Percentiles rank a stretch among this genome's conserved stretches.
Evolutionary conservation across 2,888 invertebrate genomes (phyloP).

Genomic region (Cremastinae sp.): DNA sequence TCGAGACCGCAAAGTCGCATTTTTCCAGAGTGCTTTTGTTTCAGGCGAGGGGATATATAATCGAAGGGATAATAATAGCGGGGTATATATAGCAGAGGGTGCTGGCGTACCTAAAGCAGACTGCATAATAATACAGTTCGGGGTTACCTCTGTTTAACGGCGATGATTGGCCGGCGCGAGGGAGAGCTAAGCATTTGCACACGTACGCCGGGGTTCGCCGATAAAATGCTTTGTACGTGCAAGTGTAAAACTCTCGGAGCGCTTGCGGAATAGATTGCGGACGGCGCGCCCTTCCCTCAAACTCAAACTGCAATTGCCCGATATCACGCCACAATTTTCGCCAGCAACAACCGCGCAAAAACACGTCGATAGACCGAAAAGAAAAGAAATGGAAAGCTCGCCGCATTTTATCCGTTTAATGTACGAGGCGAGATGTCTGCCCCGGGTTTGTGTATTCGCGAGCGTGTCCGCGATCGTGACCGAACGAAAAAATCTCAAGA

Average conservation of each 20-base stretch:
- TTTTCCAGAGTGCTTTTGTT: background rate
- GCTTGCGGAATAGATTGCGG: constrained; percentile 64
- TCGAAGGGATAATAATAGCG: constrained; percentile 8
- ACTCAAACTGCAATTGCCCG: constrained; percentile 68
- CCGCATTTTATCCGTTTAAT: constrained; percentile 44
- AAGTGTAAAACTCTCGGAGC: constrained; percentile 16
- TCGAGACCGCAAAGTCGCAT: background rate
- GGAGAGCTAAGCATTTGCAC: constrained; percentile 8
- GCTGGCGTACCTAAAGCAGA: constrained; percentile 54
- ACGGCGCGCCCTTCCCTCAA: constrained; percentile 64
- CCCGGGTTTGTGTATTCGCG: constrained; percentile 10
- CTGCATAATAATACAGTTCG: constrained; percentile 67
- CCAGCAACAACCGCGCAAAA: constrained; percentile 33
- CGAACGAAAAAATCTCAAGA: constrained; percentile 24
- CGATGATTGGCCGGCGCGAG: constrained; percentile 64
- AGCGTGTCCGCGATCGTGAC: constrained; percentile 1
- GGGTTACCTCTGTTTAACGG: constrained; percentile 66
- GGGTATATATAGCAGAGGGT: constrained; percentile 39
- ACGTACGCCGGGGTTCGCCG: background rate
- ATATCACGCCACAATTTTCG: constrained; percentile 66
- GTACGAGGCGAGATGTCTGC: constrained; percentile 14
- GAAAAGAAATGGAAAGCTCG: constrained; percentile 16
- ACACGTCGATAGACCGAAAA: background rate
- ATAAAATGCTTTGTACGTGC: constrained; percentile 5
- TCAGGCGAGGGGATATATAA: background rate